These are phyloP conservation scores for Odocoileus virginianus DNA, from an alignment of 2,113 vertebrate genomes.

Conservation along the genomic window DNA sequence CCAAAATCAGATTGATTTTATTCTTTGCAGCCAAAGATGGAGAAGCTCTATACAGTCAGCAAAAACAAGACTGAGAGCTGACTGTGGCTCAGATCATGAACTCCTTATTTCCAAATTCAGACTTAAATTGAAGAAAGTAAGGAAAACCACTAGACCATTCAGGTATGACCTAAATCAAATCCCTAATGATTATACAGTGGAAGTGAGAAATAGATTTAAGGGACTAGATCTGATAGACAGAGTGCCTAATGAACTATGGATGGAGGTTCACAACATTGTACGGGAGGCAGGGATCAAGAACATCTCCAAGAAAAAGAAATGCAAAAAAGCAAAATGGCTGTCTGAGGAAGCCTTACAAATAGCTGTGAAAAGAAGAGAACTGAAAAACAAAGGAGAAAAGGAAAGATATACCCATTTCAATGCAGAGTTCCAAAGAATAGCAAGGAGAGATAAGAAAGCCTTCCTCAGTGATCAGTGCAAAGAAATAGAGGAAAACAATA, in stretches of 20 bases:
- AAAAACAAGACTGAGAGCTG: too few species aligned
- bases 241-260: background rate
- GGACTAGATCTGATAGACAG: background rate
- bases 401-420: background rate
- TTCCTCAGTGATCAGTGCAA: background rate
- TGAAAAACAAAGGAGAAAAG: background rate
- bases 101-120: too few species aligned
- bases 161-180: background rate
- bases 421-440: background rate
- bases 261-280: background rate
- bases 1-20: background rate
- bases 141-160: too few species aligned
- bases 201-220: background rate
- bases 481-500: background rate
- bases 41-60: too few species aligned
- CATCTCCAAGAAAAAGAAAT: background rate
- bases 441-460: background rate
- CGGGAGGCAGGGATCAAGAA: background rate
- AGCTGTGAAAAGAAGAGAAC: background rate
- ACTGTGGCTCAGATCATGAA: too few species aligned
- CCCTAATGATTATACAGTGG: background rate
- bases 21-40: background rate
- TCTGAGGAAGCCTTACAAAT: background rate
- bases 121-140: too few species aligned
- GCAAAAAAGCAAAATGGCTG: background rate